Evolutionary conservation across 2,888 invertebrate genomes (phyloP).

Genomic region (Fissipunctia ypsillon): DNA sequence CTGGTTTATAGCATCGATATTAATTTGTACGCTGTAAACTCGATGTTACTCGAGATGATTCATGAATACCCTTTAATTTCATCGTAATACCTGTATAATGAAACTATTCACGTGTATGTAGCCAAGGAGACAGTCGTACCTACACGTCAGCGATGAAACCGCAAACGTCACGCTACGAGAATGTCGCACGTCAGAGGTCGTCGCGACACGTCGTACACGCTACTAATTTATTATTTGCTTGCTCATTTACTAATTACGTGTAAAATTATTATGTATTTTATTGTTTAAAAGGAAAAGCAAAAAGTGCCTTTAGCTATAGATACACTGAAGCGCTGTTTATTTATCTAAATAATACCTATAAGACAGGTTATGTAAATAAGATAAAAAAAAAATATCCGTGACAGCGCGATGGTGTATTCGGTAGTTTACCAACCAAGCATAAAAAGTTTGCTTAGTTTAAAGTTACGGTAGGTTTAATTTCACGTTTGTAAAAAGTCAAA

Average conservation of each 20-base stretch:
- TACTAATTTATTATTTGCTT: constrained; percentile 3
- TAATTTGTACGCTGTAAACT: not conserved
- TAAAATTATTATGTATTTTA: not conserved
- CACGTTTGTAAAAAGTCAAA: not conserved
- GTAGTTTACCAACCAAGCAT: not conserved
- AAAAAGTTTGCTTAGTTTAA: no score
- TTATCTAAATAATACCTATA: no score
- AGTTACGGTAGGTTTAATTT: no score
- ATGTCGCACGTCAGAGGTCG: constrained; percentile 30
- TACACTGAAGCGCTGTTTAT: not conserved
- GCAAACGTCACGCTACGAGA: constrained; percentile 25
- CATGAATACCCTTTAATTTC: not conserved
- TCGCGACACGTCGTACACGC: not conserved
- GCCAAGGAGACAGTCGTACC: not conserved
- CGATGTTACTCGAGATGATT: not conserved
- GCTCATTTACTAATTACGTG: not conserved
- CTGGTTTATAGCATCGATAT: not conserved
- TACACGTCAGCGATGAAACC: constrained; percentile 14
- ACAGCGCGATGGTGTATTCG: not conserved
- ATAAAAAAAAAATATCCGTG: not conserved
- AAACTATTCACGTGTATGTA: not conserved
- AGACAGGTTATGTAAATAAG: not conserved
- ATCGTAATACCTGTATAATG: not conserved
- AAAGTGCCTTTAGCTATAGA: not conserved
- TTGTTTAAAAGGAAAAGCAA: not conserved